These are phyloP conservation scores for Meda fulgida DNA, from an alignment of 2,797 vertebrate species.

Conservation along the genomic window DNA sequence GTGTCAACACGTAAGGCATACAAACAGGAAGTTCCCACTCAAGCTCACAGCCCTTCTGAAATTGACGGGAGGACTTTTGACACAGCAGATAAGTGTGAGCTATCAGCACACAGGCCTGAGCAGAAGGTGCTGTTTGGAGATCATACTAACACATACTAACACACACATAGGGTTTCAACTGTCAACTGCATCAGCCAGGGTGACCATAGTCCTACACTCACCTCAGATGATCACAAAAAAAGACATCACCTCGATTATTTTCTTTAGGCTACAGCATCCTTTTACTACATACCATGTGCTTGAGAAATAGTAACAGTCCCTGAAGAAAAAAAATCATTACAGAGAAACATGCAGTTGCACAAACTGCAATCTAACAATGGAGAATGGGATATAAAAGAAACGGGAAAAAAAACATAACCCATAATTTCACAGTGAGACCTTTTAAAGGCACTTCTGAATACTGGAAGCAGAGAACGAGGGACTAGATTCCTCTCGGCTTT, in stretches of 20 bases:
- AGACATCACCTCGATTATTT: neutral
- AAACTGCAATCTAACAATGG: neutral
- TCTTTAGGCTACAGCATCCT: neutral
- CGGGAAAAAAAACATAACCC: neutral
- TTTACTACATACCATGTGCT: neutral
- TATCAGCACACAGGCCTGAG: constrained; percentile 4
- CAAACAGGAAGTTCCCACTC: constrained; percentile 42
- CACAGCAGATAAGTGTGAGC: constrained; percentile 16
- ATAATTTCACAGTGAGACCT: neutral
- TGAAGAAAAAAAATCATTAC: neutral
- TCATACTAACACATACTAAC: constrained; percentile 16
- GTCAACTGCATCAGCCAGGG: neutral
- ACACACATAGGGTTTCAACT: neutral
- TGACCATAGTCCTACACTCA: neutral
- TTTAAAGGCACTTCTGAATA: constrained; percentile 25
- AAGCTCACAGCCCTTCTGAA: neutral
- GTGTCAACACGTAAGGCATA: neutral
- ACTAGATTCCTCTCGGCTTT: constrained; percentile 13
- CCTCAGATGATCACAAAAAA: neutral
- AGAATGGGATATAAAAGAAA: neutral
- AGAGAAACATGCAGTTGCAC: neutral
- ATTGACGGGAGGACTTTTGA: neutral
- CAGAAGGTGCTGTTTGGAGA: neutral
- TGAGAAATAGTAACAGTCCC: neutral
- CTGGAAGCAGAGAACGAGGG: constrained; percentile 9